A percentile compares a stretch with the other conserved stretches of the same genome.
Conservation (phyloP, 1,140 invertebrate species). For the Uloborus diversus region DNA sequence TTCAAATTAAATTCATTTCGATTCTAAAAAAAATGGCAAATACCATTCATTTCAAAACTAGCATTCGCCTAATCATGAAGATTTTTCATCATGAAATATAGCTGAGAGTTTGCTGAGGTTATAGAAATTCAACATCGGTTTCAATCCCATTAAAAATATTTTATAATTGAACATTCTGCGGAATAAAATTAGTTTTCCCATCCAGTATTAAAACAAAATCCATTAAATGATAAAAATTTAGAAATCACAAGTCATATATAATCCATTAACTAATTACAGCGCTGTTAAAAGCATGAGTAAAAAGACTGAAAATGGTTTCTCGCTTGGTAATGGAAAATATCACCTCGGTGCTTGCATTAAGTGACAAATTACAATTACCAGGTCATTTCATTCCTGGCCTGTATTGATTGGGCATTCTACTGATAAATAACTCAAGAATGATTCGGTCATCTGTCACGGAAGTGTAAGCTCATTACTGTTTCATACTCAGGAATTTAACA, state of each 20-base stretch:
- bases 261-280: conserved; percentile 43
- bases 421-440: conserved; percentile 16
- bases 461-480: conserved; percentile 5
- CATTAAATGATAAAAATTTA: conserved; percentile 40
- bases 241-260: conserved; percentile 14
- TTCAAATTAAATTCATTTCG: too few species aligned
- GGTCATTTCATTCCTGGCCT: conserved; percentile 6
- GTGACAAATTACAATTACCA: conserved; percentile 40
- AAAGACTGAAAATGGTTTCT: conserved; percentile 26
- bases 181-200: neutral
- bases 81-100: too few species aligned
- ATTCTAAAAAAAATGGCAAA: too few species aligned
- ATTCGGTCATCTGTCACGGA: conserved; percentile 28
- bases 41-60: too few species aligned
- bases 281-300: conserved; percentile 3
- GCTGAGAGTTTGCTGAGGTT: too few species aligned
- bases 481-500: conserved; percentile 34
- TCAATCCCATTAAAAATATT: too few species aligned
- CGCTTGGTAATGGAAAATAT: conserved; percentile 33
- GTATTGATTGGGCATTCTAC: conserved; percentile 25
- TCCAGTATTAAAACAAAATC: conserved; percentile 22
- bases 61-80: too few species aligned
- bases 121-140: too few species aligned
- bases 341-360: conserved; percentile 17
- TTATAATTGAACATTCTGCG: too few species aligned